Conservation (phyloP, 1,140 invertebrate species). For the honey bee (Apis mellifera) region Amel_HAv3.1 CM009936.2:9175501-9176000, state of each 20-base stretch:
- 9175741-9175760: background rate
- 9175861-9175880: no score
- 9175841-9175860: background rate
- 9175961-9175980: no score
- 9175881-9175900: no score
- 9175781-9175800: background rate
- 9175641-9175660: background rate
- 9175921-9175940: no score
- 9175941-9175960: no score
- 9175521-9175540: constrained; percentile 38
- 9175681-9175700: no score
- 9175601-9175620: background rate
- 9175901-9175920: no score
- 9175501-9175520: constrained; percentile 61
- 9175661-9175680: no score
- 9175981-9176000: no score
- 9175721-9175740: no score
- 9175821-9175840: background rate
- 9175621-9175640: background rate
- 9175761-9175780: background rate
- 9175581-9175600: constrained; percentile 20
- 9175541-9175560: constrained; percentile 19
- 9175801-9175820: background rate
- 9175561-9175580: constrained; percentile 16
- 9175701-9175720: no score